Base-by-base conservation (phyloP, 2,797 vertebrate genomes). In the Diplodus sargus region DNA sequence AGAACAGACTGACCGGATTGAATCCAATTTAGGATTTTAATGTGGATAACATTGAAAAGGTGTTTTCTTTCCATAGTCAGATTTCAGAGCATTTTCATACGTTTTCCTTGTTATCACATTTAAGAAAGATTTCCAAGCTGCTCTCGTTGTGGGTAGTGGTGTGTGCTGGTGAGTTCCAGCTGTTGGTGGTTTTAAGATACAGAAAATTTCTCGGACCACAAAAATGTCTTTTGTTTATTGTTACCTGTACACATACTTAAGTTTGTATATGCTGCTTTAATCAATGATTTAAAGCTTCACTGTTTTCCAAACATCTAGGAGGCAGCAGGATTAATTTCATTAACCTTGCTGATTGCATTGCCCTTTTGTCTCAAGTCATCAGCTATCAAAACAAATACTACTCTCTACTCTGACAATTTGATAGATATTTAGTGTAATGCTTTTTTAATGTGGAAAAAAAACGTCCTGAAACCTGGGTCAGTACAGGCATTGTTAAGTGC, bases 321-420 rank as follows among this genome's bases (percentile, higher is more conserved):
- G 57, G 74, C 62, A 0, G 62, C 58, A 57, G 59, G 70, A 56
- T 84, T 67, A 8, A 59, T 71, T 83, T 78, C 52, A 83, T 34
- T 25, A 78, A 60, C 70, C 14, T 70, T 51, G 34, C 74, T 90
- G 82, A 85, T 89, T 89, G 82, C 13, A 0, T 23, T 18, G 39
- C 23, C 18, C 30, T 76, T 82, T 72, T 70, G 51, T 75, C 45
- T 71, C 75, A 81, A 54, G 84, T 75, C 52, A 82, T 77, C 64
- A 70, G 53, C 73, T 65, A n/a, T 74, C 22, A 74, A 81, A 89
- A 84, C 60, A 89, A 89, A 79, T 51, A 69, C 34, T 45, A 30
- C 66, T 64, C 48, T 54, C 22, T 78, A 48, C 54, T 25, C 67
- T 73, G 22, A 45, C 58, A 34, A 34, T 60, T 58, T 56, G 59